Evolutionary conservation across 1,140 invertebrate species (phyloP).

Genomic region (Drosophila leontia): DNA sequence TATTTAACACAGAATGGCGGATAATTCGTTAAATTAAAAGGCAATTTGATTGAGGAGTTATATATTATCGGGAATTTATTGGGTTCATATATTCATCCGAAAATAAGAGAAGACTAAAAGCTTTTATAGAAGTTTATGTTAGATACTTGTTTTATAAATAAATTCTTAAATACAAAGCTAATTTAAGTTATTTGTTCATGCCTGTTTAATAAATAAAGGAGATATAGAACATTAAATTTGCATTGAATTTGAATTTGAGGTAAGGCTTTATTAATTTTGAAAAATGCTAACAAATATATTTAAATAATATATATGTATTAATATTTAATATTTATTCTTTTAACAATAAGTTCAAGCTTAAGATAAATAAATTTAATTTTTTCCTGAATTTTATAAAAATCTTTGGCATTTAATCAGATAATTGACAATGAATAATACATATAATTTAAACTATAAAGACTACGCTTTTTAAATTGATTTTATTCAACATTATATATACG

Average conservation of each 20-base stretch:
- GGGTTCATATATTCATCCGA: neutral
- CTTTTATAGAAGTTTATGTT: neutral
- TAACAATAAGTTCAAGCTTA: neutral
- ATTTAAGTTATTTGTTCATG: too few species aligned
- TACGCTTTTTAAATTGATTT: neutral
- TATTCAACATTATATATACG: too few species aligned
- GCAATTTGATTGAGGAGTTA: neutral
- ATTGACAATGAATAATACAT: neutral
- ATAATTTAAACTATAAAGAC: neutral
- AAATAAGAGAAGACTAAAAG: neutral
- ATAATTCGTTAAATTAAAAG: neutral
- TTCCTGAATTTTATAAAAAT: too few species aligned
- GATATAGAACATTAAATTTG: too few species aligned
- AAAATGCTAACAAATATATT: too few species aligned
- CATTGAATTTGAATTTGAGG: neutral
- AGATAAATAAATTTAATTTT: neutral
- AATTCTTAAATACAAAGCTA: neutral
- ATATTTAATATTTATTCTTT: neutral
- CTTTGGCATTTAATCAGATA: neutral
- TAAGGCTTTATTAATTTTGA: too few species aligned
- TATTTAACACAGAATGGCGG: neutral
- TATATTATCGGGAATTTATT: neutral
- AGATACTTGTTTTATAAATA: neutral
- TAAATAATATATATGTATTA: too few species aligned
- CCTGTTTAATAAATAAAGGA: too few species aligned